Percentiles rank a stretch among this genome's conserved stretches.
These are phyloP conservation scores for Drosophila subquinaria DNA, from an alignment of 2,888 invertebrate genomes.

Conservation along the genomic window DNA sequence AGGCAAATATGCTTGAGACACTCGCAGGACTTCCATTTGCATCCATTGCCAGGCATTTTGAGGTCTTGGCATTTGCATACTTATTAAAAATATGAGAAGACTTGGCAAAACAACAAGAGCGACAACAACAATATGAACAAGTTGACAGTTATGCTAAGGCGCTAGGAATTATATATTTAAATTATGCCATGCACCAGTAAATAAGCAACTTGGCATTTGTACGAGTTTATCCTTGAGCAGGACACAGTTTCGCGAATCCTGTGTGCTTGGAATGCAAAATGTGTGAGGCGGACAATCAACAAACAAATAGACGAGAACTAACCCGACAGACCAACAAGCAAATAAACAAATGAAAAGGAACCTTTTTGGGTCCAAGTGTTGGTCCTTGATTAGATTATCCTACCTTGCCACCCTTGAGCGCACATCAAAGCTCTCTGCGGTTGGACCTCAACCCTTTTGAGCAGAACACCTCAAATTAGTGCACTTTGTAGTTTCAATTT, in stretches of 20 bases:
- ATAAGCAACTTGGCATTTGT: slow-evolving; percentile 43
- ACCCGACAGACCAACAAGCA: slow-evolving; percentile 36
- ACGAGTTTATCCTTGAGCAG: slow-evolving; percentile 16
- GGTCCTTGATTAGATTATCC: slow-evolving; percentile 72
- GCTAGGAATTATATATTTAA: slow-evolving; percentile 69
- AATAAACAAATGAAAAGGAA: slow-evolving; percentile 55
- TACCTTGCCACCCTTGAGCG: slow-evolving; percentile 72
- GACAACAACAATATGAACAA: slow-evolving; percentile 11
- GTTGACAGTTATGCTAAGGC: slow-evolving; percentile 51
- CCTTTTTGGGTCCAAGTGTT: slow-evolving; percentile 54
- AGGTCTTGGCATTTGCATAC: slow-evolving; percentile 67
- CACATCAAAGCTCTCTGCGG: slow-evolving; percentile 71
- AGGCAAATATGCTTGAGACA: slow-evolving; percentile 28
- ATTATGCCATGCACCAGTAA: slow-evolving; percentile 60
- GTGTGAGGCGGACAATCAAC: slow-evolving; percentile 20
- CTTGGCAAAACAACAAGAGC: not conserved
- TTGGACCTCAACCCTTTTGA: slow-evolving; percentile 51
- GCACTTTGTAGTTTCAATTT: slow-evolving; percentile 77
- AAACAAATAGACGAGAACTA: slow-evolving; percentile 23
- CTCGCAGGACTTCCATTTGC: slow-evolving; percentile 7
- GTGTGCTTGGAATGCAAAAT: slow-evolving; percentile 61
- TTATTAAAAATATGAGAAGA: slow-evolving; percentile 72
- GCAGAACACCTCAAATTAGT: slow-evolving; percentile 78
- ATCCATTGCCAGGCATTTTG: slow-evolving; percentile 15
- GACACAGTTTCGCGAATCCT: slow-evolving; percentile 25